These are phyloP conservation scores for Meta bourneti DNA, from an alignment of 2,888 invertebrate genomes.

Conservation along the genomic window DNA sequence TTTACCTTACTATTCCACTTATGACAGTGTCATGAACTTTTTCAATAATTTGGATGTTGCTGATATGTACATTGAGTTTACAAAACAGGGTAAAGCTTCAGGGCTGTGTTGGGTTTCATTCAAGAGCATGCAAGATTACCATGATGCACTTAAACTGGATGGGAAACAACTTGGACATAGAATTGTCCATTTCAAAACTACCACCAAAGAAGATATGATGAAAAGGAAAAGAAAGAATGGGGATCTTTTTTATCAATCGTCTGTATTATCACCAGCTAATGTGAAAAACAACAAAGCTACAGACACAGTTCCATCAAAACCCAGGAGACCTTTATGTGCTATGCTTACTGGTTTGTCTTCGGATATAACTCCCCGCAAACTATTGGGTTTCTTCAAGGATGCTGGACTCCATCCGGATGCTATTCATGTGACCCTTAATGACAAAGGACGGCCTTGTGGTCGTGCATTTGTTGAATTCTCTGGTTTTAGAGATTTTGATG, in stretches of 20 bases:
- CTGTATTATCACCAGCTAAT: neutral
- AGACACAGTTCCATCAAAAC: neutral
- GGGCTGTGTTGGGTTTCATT: constrained; percentile 89
- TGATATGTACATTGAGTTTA: constrained; percentile 85
- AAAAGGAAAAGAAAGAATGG: constrained; percentile 74
- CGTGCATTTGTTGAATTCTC: constrained; percentile 94
- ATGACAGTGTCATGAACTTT: constrained; percentile 89
- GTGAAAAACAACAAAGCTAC: neutral
- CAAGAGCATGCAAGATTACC: constrained; percentile 87
- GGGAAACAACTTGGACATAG: constrained; percentile 79
- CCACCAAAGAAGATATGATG: constrained; percentile 79
- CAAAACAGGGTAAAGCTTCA: constrained; percentile 80
- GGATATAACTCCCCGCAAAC: constrained; percentile 88
- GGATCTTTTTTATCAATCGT: constrained; percentile 20
- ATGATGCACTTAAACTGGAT: constrained; percentile 83
- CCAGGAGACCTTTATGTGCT: constrained; percentile 72
- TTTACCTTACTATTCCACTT: constrained; percentile 87
- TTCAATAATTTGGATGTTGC: constrained; percentile 85
- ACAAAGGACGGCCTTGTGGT: constrained; percentile 87
- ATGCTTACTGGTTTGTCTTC: constrained; percentile 83
- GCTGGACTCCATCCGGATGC: constrained; percentile 89
- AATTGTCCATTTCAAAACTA: constrained; percentile 79
- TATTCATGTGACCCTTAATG: constrained; percentile 88
- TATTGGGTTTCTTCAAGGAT: constrained; percentile 89
- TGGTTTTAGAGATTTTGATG: constrained; percentile 86